A percentile compares a stretch with the other conserved stretches of the same genome.
Conservation (phyloP, 37 sponge, comb jelly and placozoan species). For the Chondrosia reniformis region DNA sequence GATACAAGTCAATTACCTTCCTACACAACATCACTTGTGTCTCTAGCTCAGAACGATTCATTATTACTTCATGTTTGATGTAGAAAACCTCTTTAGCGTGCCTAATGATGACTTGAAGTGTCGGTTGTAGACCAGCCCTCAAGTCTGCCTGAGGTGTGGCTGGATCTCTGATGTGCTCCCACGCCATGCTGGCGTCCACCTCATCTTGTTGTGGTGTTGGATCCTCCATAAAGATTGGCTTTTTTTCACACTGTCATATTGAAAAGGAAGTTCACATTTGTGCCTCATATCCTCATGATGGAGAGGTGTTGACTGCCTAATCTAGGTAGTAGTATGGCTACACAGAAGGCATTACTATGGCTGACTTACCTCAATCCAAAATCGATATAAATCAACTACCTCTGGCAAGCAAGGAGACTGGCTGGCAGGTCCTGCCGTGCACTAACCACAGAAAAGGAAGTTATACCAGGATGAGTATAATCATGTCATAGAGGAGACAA, state of each 20-base stretch:
- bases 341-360: no score
- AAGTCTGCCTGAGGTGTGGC: constrained; percentile 12
- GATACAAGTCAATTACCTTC: constrained; percentile 59
- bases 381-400: constrained; percentile 55
- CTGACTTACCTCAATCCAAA: constrained; percentile 64
- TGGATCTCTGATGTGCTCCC: not conserved
- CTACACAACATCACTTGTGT: constrained; percentile 43
- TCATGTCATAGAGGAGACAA: no score
- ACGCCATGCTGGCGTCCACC: not conserved
- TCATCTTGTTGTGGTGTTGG: constrained; percentile 5
- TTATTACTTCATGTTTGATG: not conserved
- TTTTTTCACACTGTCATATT: constrained; percentile 10
- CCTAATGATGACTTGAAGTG: constrained; percentile 65
- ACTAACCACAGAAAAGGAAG: not conserved
- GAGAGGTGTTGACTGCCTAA: no score
- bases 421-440: not conserved
- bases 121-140: constrained; percentile 72
- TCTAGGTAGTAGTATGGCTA: no score
- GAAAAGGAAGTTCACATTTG: not conserved
- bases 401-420: no score
- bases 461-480: not conserved
- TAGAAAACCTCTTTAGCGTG: constrained; percentile 69
- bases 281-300: no score
- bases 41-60: constrained; percentile 18
- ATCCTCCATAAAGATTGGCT: constrained; percentile 63